These are phyloP conservation scores for Otolemur garnettii DNA, from an alignment of 2,113 vertebrate species.

Conservation along the genomic window DNA sequence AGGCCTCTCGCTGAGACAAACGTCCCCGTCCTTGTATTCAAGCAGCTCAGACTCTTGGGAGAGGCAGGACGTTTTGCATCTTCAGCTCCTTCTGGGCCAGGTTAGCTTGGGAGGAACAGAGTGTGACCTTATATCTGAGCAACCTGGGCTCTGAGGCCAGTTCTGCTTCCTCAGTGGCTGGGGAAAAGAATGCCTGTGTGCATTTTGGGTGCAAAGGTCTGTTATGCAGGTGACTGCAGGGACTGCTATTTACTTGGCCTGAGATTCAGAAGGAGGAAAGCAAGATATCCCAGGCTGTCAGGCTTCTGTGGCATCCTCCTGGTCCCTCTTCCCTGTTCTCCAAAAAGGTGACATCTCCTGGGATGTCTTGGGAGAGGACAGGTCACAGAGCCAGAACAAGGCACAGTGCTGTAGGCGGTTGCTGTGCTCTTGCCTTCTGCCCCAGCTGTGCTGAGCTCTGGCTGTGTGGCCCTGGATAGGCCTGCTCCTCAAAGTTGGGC, in stretches of 20 bases:
- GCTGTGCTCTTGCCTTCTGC: background rate
- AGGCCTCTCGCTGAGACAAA: background rate
- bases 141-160: fast-evolving
- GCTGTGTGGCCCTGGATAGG: fast-evolving
- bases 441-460: fast-evolving
- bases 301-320: fast-evolving
- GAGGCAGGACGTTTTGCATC: background rate
- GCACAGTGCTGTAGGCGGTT: fast-evolving
- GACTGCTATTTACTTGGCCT: no score
- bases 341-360: fast-evolving
- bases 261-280: background rate
- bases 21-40: no score
- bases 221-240: fast-evolving
- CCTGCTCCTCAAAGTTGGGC: no score
- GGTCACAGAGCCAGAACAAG: no score
- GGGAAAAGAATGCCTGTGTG: background rate
- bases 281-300: fast-evolving
- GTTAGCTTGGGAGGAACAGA: fast-evolving
- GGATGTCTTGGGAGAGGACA: no score
- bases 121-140: fast-evolving
- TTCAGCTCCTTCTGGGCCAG: fast-evolving
- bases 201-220: background rate
- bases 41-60: background rate
- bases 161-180: no score
- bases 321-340: fast-evolving